These are phyloP conservation scores for Poecile atricapillus DNA, from an alignment of 2,113 vertebrate genomes.

Conservation along the genomic window DNA sequence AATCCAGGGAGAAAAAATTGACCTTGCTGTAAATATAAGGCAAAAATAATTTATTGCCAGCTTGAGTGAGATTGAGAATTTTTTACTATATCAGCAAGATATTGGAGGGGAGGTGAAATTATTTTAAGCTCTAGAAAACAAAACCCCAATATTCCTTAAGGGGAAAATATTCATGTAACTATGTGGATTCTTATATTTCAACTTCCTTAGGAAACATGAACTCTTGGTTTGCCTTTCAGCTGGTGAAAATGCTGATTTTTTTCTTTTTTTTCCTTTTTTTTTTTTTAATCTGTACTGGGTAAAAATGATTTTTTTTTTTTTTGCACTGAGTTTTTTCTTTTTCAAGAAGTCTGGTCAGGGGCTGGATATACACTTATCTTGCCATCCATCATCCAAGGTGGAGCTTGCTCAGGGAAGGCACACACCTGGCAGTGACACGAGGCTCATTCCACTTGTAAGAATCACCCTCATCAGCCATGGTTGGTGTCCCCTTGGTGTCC, in stretches of 20 bases:
- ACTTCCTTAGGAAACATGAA: background rate
- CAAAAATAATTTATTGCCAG: background rate
- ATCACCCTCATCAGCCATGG: background rate
- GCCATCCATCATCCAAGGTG: fast-evolving
- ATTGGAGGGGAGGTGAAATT: background rate
- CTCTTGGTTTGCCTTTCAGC: background rate
- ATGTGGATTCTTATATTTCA: background rate
- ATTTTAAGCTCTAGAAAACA: background rate
- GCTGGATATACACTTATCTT: background rate
- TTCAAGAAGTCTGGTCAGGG: background rate
- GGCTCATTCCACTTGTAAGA: background rate
- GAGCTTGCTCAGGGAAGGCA: background rate
- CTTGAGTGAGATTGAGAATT: background rate
- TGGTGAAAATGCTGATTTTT: background rate
- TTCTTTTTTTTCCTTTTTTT: background rate
- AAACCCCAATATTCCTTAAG: background rate
- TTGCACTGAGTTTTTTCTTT: background rate
- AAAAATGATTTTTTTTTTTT: background rate
- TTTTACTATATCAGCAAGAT: background rate
- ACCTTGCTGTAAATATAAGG: slow-evolving; percentile 25
- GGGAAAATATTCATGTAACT: background rate
- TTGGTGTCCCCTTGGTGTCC: background rate
- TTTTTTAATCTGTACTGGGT: background rate
- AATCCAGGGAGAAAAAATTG: background rate
- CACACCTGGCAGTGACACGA: background rate